Conservation (phyloP, 2,113 vertebrate species). For the Odobenus rosmarus region DNA sequence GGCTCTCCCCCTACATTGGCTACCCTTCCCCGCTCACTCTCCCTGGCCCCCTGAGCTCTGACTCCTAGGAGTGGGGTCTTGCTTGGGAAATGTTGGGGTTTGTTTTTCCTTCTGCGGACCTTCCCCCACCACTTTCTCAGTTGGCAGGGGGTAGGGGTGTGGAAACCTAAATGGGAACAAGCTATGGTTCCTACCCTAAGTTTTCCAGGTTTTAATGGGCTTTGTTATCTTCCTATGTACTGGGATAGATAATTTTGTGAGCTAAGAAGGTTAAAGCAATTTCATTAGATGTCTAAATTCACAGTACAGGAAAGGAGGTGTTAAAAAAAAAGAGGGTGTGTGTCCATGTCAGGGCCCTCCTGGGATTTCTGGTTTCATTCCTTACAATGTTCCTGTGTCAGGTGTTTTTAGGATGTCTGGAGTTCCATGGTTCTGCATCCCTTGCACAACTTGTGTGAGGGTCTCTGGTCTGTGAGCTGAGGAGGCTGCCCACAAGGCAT, state of each 20-base stretch:
- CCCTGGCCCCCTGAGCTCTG: background rate
- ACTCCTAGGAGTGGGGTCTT: background rate
- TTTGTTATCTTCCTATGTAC: background rate
- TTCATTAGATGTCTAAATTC: background rate
- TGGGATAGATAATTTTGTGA: background rate
- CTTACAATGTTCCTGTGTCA: no score
- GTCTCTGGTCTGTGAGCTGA: background rate
- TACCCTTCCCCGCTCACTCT: background rate
- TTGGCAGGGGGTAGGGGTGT: background rate
- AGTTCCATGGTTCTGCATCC: background rate
- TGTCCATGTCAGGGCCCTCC: background rate
- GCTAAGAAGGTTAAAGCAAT: background rate
- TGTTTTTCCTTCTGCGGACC: background rate
- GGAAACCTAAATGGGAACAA: background rate
- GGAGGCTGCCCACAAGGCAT: background rate
- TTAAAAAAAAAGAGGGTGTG: background rate
- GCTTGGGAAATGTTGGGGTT: background rate
- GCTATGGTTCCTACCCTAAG: background rate
- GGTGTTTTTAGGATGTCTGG: background rate
- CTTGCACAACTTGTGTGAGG: background rate
- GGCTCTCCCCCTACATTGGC: accelerated
- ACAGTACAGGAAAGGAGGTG: background rate
- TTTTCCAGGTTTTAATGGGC: background rate
- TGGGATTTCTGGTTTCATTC: background rate
- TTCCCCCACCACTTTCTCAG: background rate